Evolutionary conservation across 2,797 vertebrate genomes (phyloP).

Genomic region (Pseudochromis fuscus): DNA sequence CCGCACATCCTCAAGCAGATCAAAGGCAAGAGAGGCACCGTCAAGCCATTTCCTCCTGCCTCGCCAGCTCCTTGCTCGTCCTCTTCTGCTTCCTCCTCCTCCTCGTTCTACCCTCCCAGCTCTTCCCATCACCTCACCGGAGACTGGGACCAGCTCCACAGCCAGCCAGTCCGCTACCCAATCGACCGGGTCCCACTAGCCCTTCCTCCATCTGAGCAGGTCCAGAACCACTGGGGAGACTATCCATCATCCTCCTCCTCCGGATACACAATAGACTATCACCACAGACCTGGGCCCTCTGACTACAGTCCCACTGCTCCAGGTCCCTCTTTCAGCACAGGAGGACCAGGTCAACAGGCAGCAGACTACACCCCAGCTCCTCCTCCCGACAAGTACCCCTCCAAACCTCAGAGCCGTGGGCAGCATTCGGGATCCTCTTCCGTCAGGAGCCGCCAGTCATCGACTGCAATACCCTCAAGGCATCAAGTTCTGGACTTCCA

Average conservation of each 20-base stretch:
- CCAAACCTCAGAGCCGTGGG: too few relatives aligned
- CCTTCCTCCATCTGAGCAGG: conserved; percentile 43
- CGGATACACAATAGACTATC: conserved; percentile 60
- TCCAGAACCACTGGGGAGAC: conserved; percentile 56
- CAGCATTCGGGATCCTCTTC: neutral
- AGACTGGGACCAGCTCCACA: conserved; percentile 44
- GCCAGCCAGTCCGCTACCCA: conserved; percentile 47
- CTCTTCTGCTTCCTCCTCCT: conserved; percentile 30
- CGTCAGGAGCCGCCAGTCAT: neutral
- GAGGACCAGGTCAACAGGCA: neutral
- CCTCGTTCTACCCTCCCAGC: conserved; percentile 38
- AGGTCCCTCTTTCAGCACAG: conserved; percentile 29
- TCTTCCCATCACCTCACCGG: conserved; percentile 6
- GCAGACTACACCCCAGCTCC: conserved; percentile 4
- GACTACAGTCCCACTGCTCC: conserved; percentile 37
- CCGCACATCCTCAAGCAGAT: conserved; percentile 80
- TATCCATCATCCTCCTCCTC: neutral
- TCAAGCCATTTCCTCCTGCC: neutral
- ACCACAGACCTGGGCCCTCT: conserved; percentile 32
- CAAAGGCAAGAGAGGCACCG: conserved; percentile 64
- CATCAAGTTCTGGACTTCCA: conserved; percentile 82
- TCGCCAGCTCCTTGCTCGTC: too few relatives aligned
- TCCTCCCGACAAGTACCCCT: neutral
- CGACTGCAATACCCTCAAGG: conserved; percentile 49
- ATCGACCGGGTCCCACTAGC: neutral